Percentiles rank a stretch among this genome's conserved stretches.
These are phyloP conservation scores for Rhabdomys pumilio DNA, from an alignment of 2,797 vertebrate species.

Conservation along the genomic window DNA sequence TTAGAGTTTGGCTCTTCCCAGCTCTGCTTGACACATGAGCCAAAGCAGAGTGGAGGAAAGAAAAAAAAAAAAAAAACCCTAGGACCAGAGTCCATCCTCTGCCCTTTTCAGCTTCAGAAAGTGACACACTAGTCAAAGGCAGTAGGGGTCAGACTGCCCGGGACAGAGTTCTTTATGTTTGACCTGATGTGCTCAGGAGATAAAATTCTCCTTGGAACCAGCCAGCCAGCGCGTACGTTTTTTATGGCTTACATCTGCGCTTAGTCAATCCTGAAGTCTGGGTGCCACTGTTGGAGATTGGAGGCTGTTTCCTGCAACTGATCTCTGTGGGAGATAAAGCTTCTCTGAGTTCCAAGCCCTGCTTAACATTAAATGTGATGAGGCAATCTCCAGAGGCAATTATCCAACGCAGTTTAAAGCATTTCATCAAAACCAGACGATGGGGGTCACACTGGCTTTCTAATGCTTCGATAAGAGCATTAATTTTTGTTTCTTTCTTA, in stretches of 20 bases:
- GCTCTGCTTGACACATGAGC: slow-evolving; percentile 72
- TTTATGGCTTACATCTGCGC: slow-evolving; percentile 80
- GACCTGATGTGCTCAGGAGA: slow-evolving; percentile 82
- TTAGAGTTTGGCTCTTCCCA: slow-evolving; percentile 31
- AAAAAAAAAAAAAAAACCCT: neutral
- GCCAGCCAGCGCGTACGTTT: neutral
- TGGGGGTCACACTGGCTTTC: neutral
- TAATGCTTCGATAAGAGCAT: neutral
- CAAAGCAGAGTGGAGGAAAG: slow-evolving; percentile 62
- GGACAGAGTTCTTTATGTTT: slow-evolving; percentile 66
- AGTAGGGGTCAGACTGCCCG: slow-evolving; percentile 80
- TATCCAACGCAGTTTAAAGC: neutral
- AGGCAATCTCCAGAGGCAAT: slow-evolving; percentile 22
- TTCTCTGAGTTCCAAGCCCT: neutral
- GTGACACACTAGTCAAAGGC: slow-evolving; percentile 71
- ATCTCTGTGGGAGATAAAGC: slow-evolving; percentile 68
- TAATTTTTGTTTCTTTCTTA: slow-evolving; percentile 29
- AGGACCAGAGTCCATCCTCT: slow-evolving; percentile 36
- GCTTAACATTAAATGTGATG: neutral
- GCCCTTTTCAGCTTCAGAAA: slow-evolving; percentile 61
- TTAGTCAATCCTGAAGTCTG: slow-evolving; percentile 56
- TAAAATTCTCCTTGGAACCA: slow-evolving; percentile 60
- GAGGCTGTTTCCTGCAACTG: slow-evolving; percentile 65
- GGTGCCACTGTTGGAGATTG: slow-evolving; percentile 71
- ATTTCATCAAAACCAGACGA: neutral